A percentile compares a stretch with the other conserved stretches of the same genome.
These are phyloP conservation scores for Eilema sororculum DNA, from an alignment of 2,888 invertebrate species.

Conservation along the genomic window DNA sequence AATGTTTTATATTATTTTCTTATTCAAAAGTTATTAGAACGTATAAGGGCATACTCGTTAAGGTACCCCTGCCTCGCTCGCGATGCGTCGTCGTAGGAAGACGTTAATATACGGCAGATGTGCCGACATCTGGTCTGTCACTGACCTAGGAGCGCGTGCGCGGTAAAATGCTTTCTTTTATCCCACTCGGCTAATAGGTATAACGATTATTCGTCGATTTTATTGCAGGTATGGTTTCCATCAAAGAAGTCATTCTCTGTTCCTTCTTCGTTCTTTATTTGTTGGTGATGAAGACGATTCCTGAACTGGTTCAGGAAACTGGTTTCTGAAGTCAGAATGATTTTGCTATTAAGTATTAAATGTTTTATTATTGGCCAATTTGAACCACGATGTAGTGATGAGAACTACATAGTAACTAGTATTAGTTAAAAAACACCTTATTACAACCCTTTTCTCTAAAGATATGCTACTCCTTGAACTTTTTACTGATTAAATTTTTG, in stretches of 20 bases:
- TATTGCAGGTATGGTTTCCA: neutral
- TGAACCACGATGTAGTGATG: no score
- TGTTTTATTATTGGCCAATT: no score
- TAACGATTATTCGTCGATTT: conserved; percentile 12
- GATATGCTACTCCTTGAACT: neutral
- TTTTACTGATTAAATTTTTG: neutral
- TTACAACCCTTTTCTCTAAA: no score
- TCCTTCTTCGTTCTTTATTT: no score
- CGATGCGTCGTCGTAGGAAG: conserved; percentile 12
- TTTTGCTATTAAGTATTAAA: no score
- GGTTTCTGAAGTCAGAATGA: no score
- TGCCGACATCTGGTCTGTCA: conserved; percentile 59
- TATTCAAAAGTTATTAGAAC: conserved; percentile 15
- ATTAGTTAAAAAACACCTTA: no score
- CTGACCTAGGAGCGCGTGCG: conserved; percentile 47
- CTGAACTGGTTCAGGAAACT: no score
- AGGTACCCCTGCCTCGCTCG: conserved; percentile 8
- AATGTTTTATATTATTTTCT: neutral
- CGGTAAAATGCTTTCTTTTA: conserved; percentile 46
- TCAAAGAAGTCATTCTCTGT: neutral
- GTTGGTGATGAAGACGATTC: no score
- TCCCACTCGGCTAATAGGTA: conserved; percentile 1
- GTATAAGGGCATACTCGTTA: conserved; percentile 24
- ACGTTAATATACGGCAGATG: conserved; percentile 64
- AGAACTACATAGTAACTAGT: no score